Base-by-base conservation (phyloP, 2,797 vertebrate species). In the Hybognathus amarus region DNA sequence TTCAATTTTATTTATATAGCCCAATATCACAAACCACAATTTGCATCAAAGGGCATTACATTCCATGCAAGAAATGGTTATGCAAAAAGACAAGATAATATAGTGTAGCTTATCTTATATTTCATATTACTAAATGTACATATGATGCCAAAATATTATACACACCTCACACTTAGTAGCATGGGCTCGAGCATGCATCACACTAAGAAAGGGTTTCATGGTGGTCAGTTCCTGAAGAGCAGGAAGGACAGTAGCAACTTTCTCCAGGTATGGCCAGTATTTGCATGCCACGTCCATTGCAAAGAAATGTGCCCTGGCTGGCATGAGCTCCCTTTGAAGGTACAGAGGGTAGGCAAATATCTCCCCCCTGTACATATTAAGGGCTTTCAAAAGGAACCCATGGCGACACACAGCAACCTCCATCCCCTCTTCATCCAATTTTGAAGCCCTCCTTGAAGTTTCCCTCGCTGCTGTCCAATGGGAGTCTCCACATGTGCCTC, bases 311-410 rank as follows among this genome's bases (percentile, higher is more conserved):
- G 52, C 54, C 54, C 42, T 83, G 73, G 5, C 74, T 61, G 74
- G 74, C 74, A 76, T 61, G 75, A 63, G 56, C 22, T 77, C 75
- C 36, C 18, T 77, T 5, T 61, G 56, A 77, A 63, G 54, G 4
- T 40, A 63, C 36, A 63, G 12, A 61, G 54, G 54, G 54, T 77
- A 42, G 54, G 76, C 86, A 85, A 79, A 87, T 24, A 79, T 80
- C 40, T 85, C 69, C 42, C 71, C 83, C 4, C 59, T 73, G 77
- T 78, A 86, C 87, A 88, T 87, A 40, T 85, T 81, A 17, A 88
- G 42, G 38, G 77, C 77, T 52, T 83, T 86, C 40, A 87, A 47
- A 30, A 88, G 76, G 24, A 86, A 70, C 3, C 67, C 20, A 4
- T 86, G 83, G 2, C 66, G 45, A 73, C 80, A 85, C 20, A 87